Percentiles rank a stretch among this genome's conserved stretches.
These are phyloP conservation scores for Bombus pyrosoma DNA, from an alignment of 1,140 invertebrate genomes.

Conservation along the genomic window DNA sequence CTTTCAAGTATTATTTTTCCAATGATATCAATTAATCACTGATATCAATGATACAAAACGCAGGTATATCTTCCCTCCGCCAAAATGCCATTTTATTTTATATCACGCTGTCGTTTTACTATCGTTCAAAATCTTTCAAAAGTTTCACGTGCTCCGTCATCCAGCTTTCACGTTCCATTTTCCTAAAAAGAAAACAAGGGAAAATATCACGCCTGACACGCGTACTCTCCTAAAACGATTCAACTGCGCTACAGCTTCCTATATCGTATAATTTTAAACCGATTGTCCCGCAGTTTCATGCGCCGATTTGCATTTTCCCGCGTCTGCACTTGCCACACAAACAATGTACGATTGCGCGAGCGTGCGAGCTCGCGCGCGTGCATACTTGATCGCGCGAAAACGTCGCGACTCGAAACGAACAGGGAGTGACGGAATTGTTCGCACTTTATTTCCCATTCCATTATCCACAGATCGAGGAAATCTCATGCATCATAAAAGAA, in stretches of 20 bases:
- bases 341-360: slow-evolving; percentile 26
- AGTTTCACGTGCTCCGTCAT: not conserved
- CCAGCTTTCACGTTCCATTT: not conserved
- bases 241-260: not conserved
- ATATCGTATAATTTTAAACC: slow-evolving; percentile 27
- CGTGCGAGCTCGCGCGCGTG: not conserved
- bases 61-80: too few species aligned
- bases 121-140: not conserved
- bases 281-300: not conserved
- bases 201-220: not conserved
- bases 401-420: slow-evolving; percentile 21
- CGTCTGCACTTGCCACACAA: slow-evolving; percentile 22
- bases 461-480: slow-evolving; percentile 58
- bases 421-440: slow-evolving; percentile 61
- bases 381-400: slow-evolving; percentile 32
- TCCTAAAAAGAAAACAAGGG: not conserved
- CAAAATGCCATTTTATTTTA: too few species aligned
- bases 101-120: not conserved
- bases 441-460: slow-evolving; percentile 65
- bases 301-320: slow-evolving; percentile 4
- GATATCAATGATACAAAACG: too few species aligned
- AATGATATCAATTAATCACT: not conserved
- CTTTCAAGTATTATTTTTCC: not conserved
- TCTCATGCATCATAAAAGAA: slow-evolving; percentile 67
- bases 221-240: not conserved